phyloP scores from a whole-genome alignment of 2,797 vertebrate species.

The Tinamus major region DNA sequence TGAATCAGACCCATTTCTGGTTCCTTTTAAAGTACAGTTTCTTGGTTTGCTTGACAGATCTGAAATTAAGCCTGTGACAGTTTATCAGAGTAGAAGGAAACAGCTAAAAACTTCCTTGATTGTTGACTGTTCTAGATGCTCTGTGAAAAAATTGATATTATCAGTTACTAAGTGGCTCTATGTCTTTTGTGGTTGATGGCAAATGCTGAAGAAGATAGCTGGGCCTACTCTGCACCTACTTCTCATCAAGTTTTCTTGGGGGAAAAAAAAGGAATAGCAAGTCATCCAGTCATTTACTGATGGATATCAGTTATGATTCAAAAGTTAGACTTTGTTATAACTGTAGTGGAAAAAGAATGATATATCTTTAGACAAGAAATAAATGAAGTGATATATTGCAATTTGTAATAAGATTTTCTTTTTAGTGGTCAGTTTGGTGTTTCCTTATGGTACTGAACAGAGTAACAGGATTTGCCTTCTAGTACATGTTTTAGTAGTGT shows the following conservation, averaged over 20 bases:
- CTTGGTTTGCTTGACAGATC: neutral
- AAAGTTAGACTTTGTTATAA: neutral
- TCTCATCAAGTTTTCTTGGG: neutral
- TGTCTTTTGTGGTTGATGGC: neutral
- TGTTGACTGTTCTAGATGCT: neutral
- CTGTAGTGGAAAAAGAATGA: neutral
- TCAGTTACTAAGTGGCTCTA: neutral
- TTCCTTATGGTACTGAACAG: neutral
- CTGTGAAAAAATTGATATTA: neutral
- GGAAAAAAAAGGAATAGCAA: neutral
- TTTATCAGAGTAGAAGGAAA: neutral
- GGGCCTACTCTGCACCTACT: neutral
- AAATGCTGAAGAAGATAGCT: neutral
- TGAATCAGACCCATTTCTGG: neutral
- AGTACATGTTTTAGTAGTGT: neutral
- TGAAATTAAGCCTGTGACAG: neutral
- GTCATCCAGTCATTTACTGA: neutral
- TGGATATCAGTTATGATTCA: neutral
- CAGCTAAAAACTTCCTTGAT: neutral
- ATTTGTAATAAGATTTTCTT: neutral
- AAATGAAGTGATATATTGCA: neutral
- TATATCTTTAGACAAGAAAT: neutral
- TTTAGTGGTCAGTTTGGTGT: neutral
- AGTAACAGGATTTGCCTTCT: neutral
- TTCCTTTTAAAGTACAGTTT: neutral